Conservation (phyloP, 2,797 vertebrate genomes). For the Cuniculus paca region DNA sequence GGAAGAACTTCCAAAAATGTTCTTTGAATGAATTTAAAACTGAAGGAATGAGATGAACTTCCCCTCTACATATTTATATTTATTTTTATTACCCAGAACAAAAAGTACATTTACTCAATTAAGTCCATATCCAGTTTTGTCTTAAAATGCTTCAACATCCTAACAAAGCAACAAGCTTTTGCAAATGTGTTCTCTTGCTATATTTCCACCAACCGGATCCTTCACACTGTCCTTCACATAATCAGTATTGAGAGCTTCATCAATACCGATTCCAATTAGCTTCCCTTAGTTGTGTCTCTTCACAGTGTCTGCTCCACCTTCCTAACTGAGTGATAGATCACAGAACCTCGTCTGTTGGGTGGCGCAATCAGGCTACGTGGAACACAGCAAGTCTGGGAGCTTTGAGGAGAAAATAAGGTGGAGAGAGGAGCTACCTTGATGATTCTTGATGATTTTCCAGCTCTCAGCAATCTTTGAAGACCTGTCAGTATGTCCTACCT, state of each 20-base stretch:
- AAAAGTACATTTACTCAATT: conserved; percentile 27
- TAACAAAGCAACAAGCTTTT: neutral
- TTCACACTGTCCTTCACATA: neutral
- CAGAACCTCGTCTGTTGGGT: neutral
- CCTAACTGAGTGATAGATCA: neutral
- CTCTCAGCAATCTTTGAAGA: neutral
- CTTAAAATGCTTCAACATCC: neutral
- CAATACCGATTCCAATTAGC: neutral
- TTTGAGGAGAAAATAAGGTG: neutral
- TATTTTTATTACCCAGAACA: neutral
- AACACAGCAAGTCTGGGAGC: neutral
- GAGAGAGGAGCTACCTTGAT: neutral
- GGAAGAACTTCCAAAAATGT: neutral
- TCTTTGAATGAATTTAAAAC: neutral
- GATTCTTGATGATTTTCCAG: neutral
- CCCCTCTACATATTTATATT: neutral
- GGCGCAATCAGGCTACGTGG: neutral
- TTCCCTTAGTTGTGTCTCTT: neutral
- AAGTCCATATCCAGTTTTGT: neutral
- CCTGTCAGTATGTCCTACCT: neutral
- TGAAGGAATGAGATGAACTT: neutral
- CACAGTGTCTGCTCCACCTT: neutral
- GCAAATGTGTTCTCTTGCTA: neutral
- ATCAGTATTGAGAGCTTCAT: neutral
- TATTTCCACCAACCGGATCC: neutral